These are phyloP conservation scores for Xiphorhynchus erythropygius DNA, from an alignment of 2,797 vertebrate genomes.

Conservation along the genomic window DNA sequence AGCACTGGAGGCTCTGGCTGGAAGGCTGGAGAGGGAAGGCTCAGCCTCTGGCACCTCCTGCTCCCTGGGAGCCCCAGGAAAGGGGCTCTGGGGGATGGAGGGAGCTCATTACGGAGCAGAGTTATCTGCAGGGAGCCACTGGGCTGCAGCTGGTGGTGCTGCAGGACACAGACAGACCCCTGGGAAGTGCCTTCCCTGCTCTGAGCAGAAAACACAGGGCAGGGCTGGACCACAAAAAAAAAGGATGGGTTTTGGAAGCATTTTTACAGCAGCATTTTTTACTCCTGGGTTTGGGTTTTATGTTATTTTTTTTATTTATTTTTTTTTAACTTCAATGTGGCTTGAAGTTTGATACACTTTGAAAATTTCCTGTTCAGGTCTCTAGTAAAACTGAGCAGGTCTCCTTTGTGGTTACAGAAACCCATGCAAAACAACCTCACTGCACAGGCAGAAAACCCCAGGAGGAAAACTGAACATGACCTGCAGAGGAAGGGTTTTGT, in stretches of 20 bases:
- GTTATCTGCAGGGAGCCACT: background rate
- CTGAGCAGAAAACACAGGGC: fast-evolving
- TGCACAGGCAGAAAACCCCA: background rate
- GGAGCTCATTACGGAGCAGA: background rate
- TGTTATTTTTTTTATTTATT: too few species aligned
- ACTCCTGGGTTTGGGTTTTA: background rate
- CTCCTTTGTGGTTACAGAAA: background rate
- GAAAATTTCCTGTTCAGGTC: background rate
- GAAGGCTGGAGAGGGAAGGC: background rate
- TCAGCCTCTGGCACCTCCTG: background rate
- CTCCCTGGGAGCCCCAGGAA: background rate
- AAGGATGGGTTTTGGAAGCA: fast-evolving
- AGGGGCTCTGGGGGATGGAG: background rate
- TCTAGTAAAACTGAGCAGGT: background rate
- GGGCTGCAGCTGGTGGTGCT: background rate
- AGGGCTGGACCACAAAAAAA: background rate
- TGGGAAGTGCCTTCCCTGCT: background rate
- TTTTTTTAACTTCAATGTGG: background rate
- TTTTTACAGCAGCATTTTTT: background rate
- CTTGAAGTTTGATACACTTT: background rate
- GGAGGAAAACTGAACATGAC: background rate
- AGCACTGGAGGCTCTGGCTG: background rate
- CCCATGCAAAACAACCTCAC: background rate
- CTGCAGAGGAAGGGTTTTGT: background rate
- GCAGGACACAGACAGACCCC: background rate